Evolutionary conservation across 2,113 vertebrate species (phyloP).

Genomic region (Noctilio leporinus): DNA sequence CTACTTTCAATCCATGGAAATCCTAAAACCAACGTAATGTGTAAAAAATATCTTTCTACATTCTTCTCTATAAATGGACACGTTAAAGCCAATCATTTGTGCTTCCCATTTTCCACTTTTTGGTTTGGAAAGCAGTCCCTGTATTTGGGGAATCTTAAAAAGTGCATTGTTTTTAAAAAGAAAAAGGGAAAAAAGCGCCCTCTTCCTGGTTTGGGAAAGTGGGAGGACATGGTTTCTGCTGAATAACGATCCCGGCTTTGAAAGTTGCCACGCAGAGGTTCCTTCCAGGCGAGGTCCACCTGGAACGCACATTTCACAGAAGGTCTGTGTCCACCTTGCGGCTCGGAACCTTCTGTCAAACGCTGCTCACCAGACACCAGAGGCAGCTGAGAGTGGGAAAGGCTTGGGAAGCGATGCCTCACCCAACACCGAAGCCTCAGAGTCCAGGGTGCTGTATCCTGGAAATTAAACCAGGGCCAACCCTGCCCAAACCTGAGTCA

Average conservation of each 20-base stretch:
- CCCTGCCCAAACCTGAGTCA: not conserved
- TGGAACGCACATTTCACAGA: not conserved
- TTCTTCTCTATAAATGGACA: not conserved
- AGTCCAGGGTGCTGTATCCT: not conserved
- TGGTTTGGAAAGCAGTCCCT: not conserved
- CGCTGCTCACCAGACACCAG: not conserved
- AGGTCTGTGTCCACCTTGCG: too few relatives aligned
- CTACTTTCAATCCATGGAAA: not conserved
- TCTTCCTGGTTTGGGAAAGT: not conserved
- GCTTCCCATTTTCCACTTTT: not conserved
- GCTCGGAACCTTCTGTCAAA: not conserved
- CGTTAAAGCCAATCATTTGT: not conserved
- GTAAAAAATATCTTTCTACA: not conserved
- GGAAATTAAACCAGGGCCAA: not conserved
- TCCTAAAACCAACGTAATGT: not conserved
- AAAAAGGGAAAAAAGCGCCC: too few relatives aligned
- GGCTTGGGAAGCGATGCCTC: not conserved
- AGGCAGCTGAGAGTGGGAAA: not conserved
- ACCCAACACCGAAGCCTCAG: not conserved
- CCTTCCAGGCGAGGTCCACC: not conserved
- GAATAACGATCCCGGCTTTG: not conserved
- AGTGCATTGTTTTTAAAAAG: not conserved
- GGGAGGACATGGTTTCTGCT: not conserved
- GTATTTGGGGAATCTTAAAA: not conserved
- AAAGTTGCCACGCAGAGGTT: not conserved